Conservation (phyloP, 1,140 invertebrate genomes). For the Ylistrum balloti region DNA sequence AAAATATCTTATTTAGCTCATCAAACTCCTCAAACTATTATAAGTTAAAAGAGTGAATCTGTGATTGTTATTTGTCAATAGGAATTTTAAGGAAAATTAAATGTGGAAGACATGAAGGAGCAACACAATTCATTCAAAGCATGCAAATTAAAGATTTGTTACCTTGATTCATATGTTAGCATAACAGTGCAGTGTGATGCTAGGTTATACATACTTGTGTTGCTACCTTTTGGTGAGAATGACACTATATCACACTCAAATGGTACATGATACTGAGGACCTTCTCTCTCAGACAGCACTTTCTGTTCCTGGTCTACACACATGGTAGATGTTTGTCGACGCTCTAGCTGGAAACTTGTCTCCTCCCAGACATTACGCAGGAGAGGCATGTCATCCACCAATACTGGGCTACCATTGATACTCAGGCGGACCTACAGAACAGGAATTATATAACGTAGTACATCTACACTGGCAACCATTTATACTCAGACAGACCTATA, state of each 20-base stretch:
- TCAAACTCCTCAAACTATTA: too few relatives aligned
- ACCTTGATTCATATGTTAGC: neutral
- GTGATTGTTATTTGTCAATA: too few relatives aligned
- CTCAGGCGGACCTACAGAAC: constrained; percentile 84
- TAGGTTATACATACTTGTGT: constrained; percentile 54
- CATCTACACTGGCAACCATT: too few relatives aligned
- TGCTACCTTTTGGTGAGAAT: constrained; percentile 64
- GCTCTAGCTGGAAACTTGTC: constrained; percentile 95
- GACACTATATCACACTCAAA: constrained; percentile 83
- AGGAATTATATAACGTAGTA: constrained; percentile 42
- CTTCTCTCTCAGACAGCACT: constrained; percentile 83
- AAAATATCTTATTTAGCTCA: too few relatives aligned
- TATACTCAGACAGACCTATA: too few relatives aligned
- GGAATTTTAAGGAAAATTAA: too few relatives aligned
- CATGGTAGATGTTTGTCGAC: constrained; percentile 90
- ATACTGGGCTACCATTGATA: constrained; percentile 85
- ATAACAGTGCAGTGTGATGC: neutral
- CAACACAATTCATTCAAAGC: too few relatives aligned
- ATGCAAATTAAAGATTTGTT: too few relatives aligned
- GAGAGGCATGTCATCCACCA: constrained; percentile 87
- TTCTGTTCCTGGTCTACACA: constrained; percentile 91
- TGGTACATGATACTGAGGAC: constrained; percentile 84
- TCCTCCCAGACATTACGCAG: constrained; percentile 96
- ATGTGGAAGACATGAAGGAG: too few relatives aligned
- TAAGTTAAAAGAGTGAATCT: too few relatives aligned